Base-by-base conservation (phyloP, 2,888 invertebrate species). In the Torymus tubicola region DNA sequence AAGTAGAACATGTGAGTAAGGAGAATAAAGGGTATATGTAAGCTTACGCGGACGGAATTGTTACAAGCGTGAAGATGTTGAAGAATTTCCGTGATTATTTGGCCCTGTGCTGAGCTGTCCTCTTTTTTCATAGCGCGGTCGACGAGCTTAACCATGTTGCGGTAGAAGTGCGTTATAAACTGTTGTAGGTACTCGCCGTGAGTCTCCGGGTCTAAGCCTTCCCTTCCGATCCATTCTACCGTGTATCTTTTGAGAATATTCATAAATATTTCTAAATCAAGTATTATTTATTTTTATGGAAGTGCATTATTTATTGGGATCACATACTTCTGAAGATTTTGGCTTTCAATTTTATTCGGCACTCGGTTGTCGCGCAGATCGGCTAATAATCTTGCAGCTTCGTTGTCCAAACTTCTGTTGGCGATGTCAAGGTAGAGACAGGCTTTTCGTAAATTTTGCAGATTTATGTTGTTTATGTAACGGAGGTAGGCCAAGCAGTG, bases 151-250 rank as follows among this genome's bases (percentile, higher is more conserved):
- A 96, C 94, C 83, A 98, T 97, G 85, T 96, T 97, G 88, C 96
- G 95, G 91, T 98, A 98, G 92, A 98, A 99, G 89, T 98, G 98
- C 0, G 96, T 95, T 83, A 98, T 97, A 90, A 99, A 99, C 87
- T 98, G 96, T 88, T 96, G 96, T 14, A 99, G 92, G 88, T 99
- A 99, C 88, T 98, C 98, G 77, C 96, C 94, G 87, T 99, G 98
- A 0, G 98, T 97, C 88, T 98, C 98, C 2, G 94, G 93, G 87
- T 98, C 98, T 52, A 99, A 92, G 52, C 99, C 99, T 89, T 98
- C 98, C 69, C 98, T 93, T 0, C 98, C 98, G 64, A 97, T 97
- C 99, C 99, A 99, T 89, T 99, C 98, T 0, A 99, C 97, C 1
- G 80, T 80, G 18, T 75, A 80, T 24, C 80, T 80, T 63, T 12